A percentile compares a stretch with the other conserved stretches of the same genome.
Conservation (phyloP, 2,113 vertebrate genomes). For the Onychorhynchus coronatus region DNA sequence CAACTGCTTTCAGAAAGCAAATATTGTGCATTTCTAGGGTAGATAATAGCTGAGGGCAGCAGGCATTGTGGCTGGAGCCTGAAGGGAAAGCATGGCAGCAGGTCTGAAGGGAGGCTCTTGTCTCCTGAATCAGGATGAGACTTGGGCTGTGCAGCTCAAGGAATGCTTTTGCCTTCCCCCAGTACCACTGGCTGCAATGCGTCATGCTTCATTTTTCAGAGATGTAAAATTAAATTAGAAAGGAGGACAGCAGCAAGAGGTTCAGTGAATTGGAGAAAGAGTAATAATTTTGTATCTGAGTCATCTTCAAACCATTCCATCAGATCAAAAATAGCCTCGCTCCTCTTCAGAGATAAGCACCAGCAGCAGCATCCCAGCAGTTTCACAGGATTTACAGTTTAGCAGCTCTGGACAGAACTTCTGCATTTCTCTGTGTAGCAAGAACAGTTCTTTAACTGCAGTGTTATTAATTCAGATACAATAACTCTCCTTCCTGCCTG, state of each 20-base stretch:
- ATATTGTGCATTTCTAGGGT: constrained; percentile 11
- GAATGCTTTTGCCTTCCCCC: background rate
- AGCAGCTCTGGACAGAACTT: background rate
- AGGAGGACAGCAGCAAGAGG: background rate
- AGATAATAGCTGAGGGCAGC: background rate
- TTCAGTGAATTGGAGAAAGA: background rate
- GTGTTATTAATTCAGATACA: background rate
- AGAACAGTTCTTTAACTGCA: background rate
- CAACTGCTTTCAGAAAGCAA: constrained; percentile 4
- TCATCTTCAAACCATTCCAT: background rate
- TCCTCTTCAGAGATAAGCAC: background rate
- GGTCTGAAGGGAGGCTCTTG: background rate
- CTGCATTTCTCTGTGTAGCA: background rate
- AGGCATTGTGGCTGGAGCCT: background rate
- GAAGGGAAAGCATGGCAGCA: background rate
- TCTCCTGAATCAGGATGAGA: background rate
- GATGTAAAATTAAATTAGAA: background rate
- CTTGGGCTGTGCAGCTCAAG: background rate
- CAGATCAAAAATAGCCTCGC: background rate
- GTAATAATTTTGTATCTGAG: background rate
- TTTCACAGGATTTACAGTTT: background rate
- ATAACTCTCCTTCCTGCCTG: background rate
- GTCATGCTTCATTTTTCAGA: background rate
- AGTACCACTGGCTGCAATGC: background rate
- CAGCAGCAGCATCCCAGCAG: background rate